Conservation (phyloP, 2,888 invertebrate genomes). For the Plusia festucae region DNA sequence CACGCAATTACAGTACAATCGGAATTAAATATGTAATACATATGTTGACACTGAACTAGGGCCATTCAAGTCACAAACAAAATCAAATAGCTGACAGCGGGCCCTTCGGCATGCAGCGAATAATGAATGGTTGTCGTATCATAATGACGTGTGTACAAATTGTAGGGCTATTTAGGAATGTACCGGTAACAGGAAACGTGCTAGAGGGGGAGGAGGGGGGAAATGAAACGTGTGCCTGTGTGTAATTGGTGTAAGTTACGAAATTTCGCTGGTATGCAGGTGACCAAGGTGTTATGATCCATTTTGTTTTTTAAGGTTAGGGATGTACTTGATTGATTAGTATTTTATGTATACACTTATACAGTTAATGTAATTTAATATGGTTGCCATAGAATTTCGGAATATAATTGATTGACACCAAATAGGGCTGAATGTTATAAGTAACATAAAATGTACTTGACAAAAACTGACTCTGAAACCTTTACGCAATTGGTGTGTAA, state of each 20-base stretch:
- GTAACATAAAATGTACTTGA: too few relatives aligned
- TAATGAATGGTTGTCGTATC: conserved; percentile 71
- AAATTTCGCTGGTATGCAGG: conserved; percentile 49
- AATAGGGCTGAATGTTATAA: too few relatives aligned
- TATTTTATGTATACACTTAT: conserved; percentile 24
- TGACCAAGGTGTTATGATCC: conserved; percentile 33
- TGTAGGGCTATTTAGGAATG: conserved; percentile 69
- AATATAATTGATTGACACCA: too few relatives aligned
- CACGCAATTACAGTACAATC: conserved; percentile 26
- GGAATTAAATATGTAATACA: conserved; percentile 46
- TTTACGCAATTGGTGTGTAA: too few relatives aligned
- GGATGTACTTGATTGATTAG: neutral
- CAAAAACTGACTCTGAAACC: too few relatives aligned
- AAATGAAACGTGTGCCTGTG: conserved; percentile 58
- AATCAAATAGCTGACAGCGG: conserved; percentile 41
- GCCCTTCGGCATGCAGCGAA: conserved; percentile 56
- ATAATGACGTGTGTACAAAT: conserved; percentile 66
- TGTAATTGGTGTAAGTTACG: conserved; percentile 60
- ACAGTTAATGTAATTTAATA: too few relatives aligned
- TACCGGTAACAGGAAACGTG: conserved; percentile 58
- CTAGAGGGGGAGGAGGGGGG: conserved; percentile 22
- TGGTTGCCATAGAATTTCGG: too few relatives aligned
- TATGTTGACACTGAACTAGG: conserved; percentile 44
- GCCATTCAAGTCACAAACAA: conserved; percentile 47
- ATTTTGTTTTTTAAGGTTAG: conserved; percentile 23